Percentiles rank a stretch among this genome's conserved stretches.
These are phyloP conservation scores for Uloborus diversus DNA, from an alignment of 1,140 invertebrate species.

Conservation along the genomic window DNA sequence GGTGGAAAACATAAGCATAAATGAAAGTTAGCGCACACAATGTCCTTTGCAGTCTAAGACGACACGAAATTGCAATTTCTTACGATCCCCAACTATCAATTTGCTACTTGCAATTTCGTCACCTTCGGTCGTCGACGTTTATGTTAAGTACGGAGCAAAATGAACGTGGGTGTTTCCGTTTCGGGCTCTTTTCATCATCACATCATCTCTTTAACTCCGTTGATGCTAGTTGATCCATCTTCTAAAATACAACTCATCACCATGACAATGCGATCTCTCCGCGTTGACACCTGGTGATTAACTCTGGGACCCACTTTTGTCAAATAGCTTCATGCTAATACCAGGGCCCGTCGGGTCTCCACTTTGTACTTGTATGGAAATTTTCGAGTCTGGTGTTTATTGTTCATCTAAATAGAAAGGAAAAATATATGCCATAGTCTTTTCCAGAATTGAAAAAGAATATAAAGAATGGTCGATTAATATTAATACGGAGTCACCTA, in stretches of 20 bases:
- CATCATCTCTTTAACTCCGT: not conserved
- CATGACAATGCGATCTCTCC: conserved; percentile 36
- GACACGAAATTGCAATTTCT: too few species aligned
- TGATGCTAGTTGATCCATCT: not conserved
- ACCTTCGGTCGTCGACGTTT: too few species aligned
- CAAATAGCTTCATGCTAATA: conserved; percentile 45
- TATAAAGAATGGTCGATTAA: too few species aligned
- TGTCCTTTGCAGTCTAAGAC: too few species aligned
- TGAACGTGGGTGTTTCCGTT: conserved; percentile 18
- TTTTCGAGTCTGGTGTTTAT: not conserved
- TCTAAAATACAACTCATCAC: conserved; percentile 19
- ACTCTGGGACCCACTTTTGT: conserved; percentile 26
- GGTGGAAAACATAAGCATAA: too few species aligned
- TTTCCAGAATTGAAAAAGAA: too few species aligned
- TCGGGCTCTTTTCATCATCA: conserved; percentile 20
- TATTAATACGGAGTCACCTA: too few species aligned
- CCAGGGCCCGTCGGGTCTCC: not conserved
- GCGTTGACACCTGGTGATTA: conserved; percentile 53
- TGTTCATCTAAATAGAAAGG: not conserved
- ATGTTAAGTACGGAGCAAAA: too few species aligned
- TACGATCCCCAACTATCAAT: too few species aligned
- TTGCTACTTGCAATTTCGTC: too few species aligned
- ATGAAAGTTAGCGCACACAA: too few species aligned
- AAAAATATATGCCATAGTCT: not conserved
- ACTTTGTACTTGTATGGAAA: conserved; percentile 27